Evolutionary conservation across 2,113 vertebrate genomes (phyloP).

Genomic region (Psephotus haematonotus): DNA sequence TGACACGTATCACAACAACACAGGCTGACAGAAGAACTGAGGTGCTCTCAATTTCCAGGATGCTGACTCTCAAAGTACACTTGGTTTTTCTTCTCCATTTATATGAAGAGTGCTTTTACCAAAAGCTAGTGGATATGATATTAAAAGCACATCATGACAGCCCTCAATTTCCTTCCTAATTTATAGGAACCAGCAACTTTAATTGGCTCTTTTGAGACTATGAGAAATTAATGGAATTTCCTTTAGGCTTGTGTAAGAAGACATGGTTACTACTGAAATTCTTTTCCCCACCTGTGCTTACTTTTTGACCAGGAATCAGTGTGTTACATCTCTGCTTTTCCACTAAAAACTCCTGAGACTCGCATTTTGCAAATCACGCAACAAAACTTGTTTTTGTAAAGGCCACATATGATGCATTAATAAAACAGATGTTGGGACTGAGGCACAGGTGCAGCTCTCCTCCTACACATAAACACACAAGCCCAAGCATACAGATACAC

Average conservation of each 20-base stretch:
- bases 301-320: background rate
- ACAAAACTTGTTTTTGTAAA: background rate
- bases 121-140: background rate
- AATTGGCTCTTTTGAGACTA: background rate
- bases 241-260: background rate
- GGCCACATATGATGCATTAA: background rate
- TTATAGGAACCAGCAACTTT: background rate
- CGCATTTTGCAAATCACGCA: accelerated
- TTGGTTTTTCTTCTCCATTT: background rate
- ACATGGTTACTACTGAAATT: background rate
- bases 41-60: background rate
- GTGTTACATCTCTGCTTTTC: background rate
- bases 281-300: background rate
- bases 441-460: background rate
- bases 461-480: background rate
- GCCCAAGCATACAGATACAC: background rate
- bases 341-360: background rate
- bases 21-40: background rate
- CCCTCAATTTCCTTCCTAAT: background rate
- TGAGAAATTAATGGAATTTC: background rate
- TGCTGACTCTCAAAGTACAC: background rate
- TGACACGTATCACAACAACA: background rate
- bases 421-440: background rate
- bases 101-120: background rate
- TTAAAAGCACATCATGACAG: background rate